Percentiles rank a stretch among this genome's conserved stretches.
Evolutionary conservation across 2,797 vertebrate genomes (phyloP).

Genomic region (Pogoniulus pusillus): DNA sequence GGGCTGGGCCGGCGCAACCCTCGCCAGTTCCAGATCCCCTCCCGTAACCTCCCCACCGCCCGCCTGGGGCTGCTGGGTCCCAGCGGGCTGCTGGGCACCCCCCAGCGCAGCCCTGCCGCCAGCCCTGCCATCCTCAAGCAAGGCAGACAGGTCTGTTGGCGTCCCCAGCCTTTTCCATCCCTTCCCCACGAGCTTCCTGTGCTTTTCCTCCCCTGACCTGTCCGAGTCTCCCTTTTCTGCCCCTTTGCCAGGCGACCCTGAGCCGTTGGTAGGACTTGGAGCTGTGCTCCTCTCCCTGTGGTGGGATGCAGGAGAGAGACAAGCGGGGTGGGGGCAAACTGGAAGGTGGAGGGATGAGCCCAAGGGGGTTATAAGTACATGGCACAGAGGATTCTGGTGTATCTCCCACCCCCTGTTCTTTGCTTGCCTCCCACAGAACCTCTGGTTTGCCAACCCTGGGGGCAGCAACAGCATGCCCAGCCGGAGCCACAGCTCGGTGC

Average conservation of each 20-base stretch:
- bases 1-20: slow-evolving; percentile 88
- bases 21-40: slow-evolving; percentile 94
- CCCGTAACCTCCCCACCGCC: slow-evolving; percentile 89
- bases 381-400: neutral
- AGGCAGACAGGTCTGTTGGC: slow-evolving; percentile 88
- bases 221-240: neutral
- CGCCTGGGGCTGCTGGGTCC: slow-evolving; percentile 89
- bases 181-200: neutral
- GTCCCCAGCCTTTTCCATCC: fast-evolving
- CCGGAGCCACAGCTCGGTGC: slow-evolving; percentile 94
- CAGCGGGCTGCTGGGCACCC: slow-evolving; percentile 85
- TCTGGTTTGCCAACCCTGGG: slow-evolving; percentile 98
- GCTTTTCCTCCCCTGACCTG: neutral
- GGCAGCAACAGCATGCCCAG: slow-evolving; percentile 98
- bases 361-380: fast-evolving
- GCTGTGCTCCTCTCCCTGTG: slow-evolving; percentile 57
- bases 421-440: slow-evolving; percentile 79
- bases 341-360: neutral
- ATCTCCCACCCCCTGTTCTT: fast-evolving
- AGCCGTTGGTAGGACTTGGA: slow-evolving; percentile 80
- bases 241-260: slow-evolving; percentile 56
- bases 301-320: slow-evolving; percentile 61
- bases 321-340: neutral
- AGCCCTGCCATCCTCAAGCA: slow-evolving; percentile 93
- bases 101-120: slow-evolving; percentile 85